Conservation (phyloP, 2,888 invertebrate genomes). For the Hydraecia micacea region DNA sequence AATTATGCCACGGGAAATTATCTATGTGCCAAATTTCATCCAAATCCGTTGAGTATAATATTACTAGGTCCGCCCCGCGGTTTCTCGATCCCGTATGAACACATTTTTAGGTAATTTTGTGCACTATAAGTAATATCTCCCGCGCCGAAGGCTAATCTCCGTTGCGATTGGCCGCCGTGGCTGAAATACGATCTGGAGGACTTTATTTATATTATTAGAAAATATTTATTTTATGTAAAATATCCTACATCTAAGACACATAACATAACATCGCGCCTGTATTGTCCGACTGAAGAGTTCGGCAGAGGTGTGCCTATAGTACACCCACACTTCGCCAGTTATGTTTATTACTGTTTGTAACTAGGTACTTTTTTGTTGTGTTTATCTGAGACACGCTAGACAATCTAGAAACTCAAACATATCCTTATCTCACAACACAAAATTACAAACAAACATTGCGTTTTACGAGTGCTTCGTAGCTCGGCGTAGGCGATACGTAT, state of each 20-base stretch:
- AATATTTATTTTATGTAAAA: not conserved
- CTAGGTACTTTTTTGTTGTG: not conserved
- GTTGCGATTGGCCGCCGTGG: no score
- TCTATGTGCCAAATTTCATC: no score
- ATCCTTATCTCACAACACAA: slow-evolving; percentile 21
- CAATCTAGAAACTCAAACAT: slow-evolving; percentile 11
- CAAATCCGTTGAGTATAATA: no score
- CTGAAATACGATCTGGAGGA: no score
- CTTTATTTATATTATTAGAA: not conserved
- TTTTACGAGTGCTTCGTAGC: slow-evolving; percentile 41
- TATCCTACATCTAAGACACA: not conserved
- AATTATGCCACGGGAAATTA: no score
- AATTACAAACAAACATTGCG: slow-evolving; percentile 41
- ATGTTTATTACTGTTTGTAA: not conserved
- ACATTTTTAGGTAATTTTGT: no score
- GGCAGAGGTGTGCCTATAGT: not conserved
- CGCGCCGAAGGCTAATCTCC: no score
- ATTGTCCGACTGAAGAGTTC: not conserved
- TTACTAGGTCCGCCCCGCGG: no score
- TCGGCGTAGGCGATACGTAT: slow-evolving; percentile 37
- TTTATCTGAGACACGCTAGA: slow-evolving; percentile 2
- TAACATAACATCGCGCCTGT: not conserved
- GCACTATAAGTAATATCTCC: no score
- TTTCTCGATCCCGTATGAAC: no score
- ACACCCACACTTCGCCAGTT: not conserved